Conservation (phyloP, 2,113 vertebrate genomes). For the Prolemur simus region DNA sequence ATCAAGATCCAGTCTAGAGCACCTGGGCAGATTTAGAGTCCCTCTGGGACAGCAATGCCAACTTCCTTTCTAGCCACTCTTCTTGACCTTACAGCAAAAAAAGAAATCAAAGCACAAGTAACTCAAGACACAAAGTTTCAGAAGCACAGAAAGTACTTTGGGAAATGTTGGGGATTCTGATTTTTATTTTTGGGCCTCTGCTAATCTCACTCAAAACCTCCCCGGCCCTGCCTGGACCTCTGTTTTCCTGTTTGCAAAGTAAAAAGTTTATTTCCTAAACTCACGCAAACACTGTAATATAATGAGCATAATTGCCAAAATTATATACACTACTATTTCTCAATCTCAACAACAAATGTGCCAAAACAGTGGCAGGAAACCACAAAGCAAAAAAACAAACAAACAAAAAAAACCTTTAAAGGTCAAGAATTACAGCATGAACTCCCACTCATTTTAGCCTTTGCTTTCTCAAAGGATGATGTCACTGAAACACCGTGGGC, state of each 20-base stretch:
- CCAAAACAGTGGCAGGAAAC: constrained; percentile 74
- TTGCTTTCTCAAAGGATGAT: constrained; percentile 57
- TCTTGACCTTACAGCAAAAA: neutral
- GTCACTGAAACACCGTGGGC: neutral
- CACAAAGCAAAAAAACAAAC: constrained; percentile 49
- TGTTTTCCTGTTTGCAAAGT: constrained; percentile 37
- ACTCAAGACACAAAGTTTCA: neutral
- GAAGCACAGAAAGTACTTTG: neutral
- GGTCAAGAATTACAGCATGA: constrained; percentile 54
- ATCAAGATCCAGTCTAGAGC: neutral
- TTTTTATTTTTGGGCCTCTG: neutral
- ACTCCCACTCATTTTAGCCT: constrained; percentile 57
- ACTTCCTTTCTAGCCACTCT: neutral
- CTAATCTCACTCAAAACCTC: neutral
- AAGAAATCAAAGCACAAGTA: neutral
- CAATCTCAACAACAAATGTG: constrained; percentile 65
- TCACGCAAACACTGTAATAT: constrained; percentile 51
- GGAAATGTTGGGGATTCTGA: neutral
- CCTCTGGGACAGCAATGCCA: neutral
- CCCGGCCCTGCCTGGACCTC: neutral
- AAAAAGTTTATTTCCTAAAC: constrained; percentile 29
- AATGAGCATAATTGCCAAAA: constrained; percentile 61
- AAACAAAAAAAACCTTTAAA: neutral
- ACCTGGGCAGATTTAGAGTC: too few species aligned
- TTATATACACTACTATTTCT: constrained; percentile 45